phyloP scores from a whole-genome alignment of 2,888 invertebrate species.

The Clepsis dumicolana region DNA sequence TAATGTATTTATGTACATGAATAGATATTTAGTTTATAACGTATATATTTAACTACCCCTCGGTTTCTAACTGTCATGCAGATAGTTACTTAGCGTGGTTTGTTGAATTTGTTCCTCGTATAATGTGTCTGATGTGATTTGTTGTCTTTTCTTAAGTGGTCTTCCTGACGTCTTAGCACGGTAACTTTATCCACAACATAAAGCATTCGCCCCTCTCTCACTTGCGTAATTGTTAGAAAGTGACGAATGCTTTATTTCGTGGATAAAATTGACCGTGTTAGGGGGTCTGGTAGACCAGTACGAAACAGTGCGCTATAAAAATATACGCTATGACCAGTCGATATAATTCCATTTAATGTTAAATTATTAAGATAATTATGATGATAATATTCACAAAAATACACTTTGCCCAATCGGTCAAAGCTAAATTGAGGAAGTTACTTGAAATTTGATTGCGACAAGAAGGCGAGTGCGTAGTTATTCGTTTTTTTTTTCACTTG shows the following conservation, averaged over 20 bases:
- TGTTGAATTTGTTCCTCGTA: neutral
- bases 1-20: neutral
- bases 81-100: neutral
- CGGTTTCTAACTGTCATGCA: neutral
- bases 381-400: neutral
- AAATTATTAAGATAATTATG: neutral
- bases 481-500: too few species aligned
- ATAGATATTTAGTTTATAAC: neutral
- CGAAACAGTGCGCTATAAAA: neutral
- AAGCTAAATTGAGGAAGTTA: slow-evolving; percentile 1
- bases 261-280: too few species aligned
- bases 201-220: too few species aligned
- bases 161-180: too few species aligned
- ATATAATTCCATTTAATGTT: slow-evolving; percentile 2
- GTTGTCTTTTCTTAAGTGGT: neutral
- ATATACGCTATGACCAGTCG: neutral
- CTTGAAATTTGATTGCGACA: neutral
- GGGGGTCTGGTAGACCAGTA: too few species aligned
- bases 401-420: neutral
- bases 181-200: too few species aligned
- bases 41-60: neutral
- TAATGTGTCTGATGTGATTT: neutral
- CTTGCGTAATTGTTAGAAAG: too few species aligned
- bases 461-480: neutral
- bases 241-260: too few species aligned